A percentile compares a stretch with the other conserved stretches of the same genome.
phyloP scores from a whole-genome alignment of 2,113 vertebrate genomes.

The Crotalus helleri region DNA sequence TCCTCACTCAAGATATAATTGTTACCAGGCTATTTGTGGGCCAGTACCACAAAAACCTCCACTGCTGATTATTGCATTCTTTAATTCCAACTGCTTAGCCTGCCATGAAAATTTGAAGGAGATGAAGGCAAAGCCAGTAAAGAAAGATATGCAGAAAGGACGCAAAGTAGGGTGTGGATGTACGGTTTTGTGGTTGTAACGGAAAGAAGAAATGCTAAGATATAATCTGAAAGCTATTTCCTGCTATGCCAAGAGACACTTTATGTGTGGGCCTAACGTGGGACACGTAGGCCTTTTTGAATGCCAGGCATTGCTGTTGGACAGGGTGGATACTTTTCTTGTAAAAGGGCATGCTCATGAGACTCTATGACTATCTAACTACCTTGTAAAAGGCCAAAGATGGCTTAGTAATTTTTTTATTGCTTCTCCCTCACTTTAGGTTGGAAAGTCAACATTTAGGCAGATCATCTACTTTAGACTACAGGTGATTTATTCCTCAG shows the following conservation, averaged over 20 bases:
- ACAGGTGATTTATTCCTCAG: not conserved
- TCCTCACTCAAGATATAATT: constrained; percentile 54
- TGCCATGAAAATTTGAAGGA: constrained; percentile 31
- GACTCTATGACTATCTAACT: not conserved
- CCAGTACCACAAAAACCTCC: constrained; percentile 69
- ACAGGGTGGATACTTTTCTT: not conserved
- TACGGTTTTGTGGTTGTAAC: not conserved
- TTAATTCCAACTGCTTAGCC: constrained; percentile 39
- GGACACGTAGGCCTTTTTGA: accelerated
- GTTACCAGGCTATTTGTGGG: constrained; percentile 68
- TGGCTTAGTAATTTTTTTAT: not conserved
- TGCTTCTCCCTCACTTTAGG: not conserved
- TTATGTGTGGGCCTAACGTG: not conserved
- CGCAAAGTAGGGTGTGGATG: not conserved
- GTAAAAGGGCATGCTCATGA: not conserved
- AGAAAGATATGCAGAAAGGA: constrained; percentile 5
- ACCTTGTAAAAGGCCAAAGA: not conserved
- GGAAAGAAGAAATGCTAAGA: not conserved
- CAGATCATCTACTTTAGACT: not conserved
- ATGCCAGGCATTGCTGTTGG: not conserved
- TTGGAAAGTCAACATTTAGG: not conserved
- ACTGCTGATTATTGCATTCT: constrained; percentile 50
- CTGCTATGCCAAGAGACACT: not conserved
- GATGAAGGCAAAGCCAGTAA: constrained; percentile 10
- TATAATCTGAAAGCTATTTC: not conserved